phyloP scores from a whole-genome alignment of 2,888 invertebrate genomes.

The Andrena fulva region DNA sequence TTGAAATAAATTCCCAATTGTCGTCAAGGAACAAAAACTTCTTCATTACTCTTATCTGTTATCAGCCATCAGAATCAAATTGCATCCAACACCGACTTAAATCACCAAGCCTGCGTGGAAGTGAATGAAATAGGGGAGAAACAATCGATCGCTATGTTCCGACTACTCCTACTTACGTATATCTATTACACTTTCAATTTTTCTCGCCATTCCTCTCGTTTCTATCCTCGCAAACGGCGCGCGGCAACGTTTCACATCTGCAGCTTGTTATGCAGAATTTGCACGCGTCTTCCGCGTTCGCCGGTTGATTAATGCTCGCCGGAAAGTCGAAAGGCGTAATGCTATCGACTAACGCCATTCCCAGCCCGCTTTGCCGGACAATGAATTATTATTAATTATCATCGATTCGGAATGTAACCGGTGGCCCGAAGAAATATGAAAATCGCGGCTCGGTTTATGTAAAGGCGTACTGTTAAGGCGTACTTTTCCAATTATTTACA shows the following conservation, averaged over 20 bases:
- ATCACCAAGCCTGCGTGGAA: neutral
- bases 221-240: neutral
- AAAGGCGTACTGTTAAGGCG: too few relatives aligned
- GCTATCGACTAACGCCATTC: conserved; percentile 2
- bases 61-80: too few relatives aligned
- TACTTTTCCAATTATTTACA: conserved; percentile 41
- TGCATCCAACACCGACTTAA: too few relatives aligned
- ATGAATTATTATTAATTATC: conserved; percentile 46
- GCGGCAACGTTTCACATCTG: conserved; percentile 8
- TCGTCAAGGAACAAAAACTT: too few relatives aligned
- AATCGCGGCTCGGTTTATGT: conserved; percentile 1
- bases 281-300: conserved; percentile 25
- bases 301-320: conserved; percentile 25
- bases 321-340: conserved; percentile 27
- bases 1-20: too few relatives aligned
- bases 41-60: too few relatives aligned
- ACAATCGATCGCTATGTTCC: neutral
- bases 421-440: neutral
- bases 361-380: conserved; percentile 21
- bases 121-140: neutral
- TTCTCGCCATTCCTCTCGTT: neutral
- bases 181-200: conserved; percentile 7
- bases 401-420: conserved; percentile 12
- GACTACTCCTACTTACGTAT: neutral
- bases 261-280: conserved; percentile 24